These are phyloP conservation scores for Heliconius ismenius DNA, from an alignment of 2,888 invertebrate species.

Conservation along the genomic window DNA sequence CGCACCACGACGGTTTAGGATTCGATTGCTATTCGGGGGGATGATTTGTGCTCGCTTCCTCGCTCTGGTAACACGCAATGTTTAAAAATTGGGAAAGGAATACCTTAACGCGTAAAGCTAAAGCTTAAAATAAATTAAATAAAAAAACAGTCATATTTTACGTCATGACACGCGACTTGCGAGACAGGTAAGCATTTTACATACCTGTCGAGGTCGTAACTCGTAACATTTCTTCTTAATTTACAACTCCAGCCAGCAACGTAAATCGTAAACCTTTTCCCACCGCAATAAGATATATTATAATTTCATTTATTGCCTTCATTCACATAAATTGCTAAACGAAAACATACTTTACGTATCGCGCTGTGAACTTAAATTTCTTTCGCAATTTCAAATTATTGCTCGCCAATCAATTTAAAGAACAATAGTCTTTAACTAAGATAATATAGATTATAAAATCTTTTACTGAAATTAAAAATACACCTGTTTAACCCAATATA, in stretches of 20 bases:
- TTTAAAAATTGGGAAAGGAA: not conserved
- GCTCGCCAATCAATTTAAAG: constrained; percentile 24
- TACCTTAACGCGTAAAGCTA: not conserved
- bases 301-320: constrained; percentile 39
- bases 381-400: constrained; percentile 40
- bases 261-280: constrained; percentile 45
- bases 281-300: constrained; percentile 42
- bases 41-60: not conserved
- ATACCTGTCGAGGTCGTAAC: constrained; percentile 66
- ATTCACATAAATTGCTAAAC: constrained; percentile 45
- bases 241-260: constrained; percentile 56
- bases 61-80: not conserved
- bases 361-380: constrained; percentile 45
- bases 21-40: no score
- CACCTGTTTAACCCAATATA: constrained; percentile 15
- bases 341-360: constrained; percentile 46
- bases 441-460: constrained; percentile 41
- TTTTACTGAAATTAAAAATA: constrained; percentile 25
- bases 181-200: constrained; percentile 50
- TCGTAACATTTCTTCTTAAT: constrained; percentile 65
- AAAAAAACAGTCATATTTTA: constrained; percentile 35
- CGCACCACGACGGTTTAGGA: no score
- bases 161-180: constrained; percentile 43
- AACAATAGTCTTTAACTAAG: constrained; percentile 33
- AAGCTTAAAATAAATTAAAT: not conserved